Evolutionary conservation across 2,797 vertebrate species (phyloP), one percentile per base, ranked within the genome.

Genomic region (Picus viridis): DNA sequence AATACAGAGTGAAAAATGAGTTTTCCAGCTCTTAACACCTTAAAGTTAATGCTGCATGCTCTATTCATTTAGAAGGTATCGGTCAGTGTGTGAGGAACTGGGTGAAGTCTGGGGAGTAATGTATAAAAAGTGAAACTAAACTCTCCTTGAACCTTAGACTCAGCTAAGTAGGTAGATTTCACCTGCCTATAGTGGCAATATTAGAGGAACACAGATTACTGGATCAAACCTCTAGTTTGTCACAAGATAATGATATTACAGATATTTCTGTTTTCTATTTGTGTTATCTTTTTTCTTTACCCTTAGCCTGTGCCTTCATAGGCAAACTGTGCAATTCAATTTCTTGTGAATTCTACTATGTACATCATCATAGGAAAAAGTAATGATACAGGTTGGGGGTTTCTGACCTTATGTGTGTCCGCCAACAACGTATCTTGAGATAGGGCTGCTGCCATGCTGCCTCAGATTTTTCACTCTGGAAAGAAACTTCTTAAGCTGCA

Each of bases 321-420:
- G 39, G 32, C 36, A 85, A 77, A 30, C 54, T 68, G 14, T 29
- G 30, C 43, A 51, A 16, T 77, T 71, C 27, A 22, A 16, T 77
- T 67, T 64, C 58, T 61, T 67, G 2, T 34, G 34, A 72, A 34
- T 88, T 65, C 32, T 43, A 5, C 62, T 70, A 29, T 89, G 36
- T 62, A 9, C 36, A 71, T 19, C 34, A 30, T 17, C 34, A 24
- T 59, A 53, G 47, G 51, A 75, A 61, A 43, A 61, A 61, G 12
- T 36, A 76, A 72, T 32, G 17, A 12, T 1, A 18, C 3, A 12
- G 3, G n/a, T 5, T 26, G 32, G n/a, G 22, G 0, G 5, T 3
- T 53, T 15, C 67, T 49, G 20, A 49, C 47, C 12, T 75, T 53
- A 6, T 49, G 1, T 59, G 4, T 78, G 18, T n/a, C 18, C 20